Conservation (phyloP, 2,113 vertebrate genomes). For the Brienomyrus longianalis region DNA sequence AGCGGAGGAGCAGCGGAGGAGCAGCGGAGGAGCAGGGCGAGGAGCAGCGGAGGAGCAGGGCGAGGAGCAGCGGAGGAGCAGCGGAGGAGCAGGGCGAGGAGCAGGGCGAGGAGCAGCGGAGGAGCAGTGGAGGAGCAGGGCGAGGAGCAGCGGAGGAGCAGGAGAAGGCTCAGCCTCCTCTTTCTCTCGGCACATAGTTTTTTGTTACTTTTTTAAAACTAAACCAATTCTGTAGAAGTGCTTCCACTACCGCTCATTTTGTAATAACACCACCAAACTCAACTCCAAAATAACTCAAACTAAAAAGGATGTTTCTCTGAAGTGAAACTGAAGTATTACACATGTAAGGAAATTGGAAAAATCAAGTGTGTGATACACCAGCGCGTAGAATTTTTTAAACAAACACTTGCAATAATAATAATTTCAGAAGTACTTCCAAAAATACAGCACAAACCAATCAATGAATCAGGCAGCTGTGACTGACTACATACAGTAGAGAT, state of each 20-base stretch:
- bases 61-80: constrained; percentile 17
- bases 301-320: neutral
- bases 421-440: neutral
- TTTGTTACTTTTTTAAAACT: neutral
- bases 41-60: constrained; percentile 3
- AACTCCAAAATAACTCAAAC: neutral
- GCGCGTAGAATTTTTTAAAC: neutral
- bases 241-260: neutral
- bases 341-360: neutral
- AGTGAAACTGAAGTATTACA: neutral
- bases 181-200: neutral
- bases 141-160: neutral
- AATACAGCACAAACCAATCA: neutral
- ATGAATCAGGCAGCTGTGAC: no score
- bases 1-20: no score
- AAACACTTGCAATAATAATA: neutral
- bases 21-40: no score
- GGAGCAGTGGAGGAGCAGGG: neutral
- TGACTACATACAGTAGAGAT: neutral
- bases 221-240: neutral
- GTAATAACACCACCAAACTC: neutral
- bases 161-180: neutral
- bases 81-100: constrained; percentile 57
- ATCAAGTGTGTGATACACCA: neutral
- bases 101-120: constrained; percentile 63